Base-by-base conservation (phyloP, 2,797 vertebrate species). In the Pempheris klunzingeri region DNA sequence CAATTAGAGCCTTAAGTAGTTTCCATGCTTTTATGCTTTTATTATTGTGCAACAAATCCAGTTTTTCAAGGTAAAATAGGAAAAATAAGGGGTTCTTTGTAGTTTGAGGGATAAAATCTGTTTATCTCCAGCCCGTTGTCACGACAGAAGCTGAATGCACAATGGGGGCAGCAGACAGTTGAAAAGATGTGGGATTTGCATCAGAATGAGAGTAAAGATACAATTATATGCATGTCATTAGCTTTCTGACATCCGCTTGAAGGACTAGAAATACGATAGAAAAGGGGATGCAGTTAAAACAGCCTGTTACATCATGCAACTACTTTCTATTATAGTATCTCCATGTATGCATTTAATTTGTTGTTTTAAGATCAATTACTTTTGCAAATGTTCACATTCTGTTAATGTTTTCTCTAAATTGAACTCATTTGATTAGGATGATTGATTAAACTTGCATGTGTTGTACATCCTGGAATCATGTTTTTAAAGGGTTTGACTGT, bases 181-280 rank as follows among this genome's bases (percentile, higher is more conserved):
- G 7, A 60, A 46, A 30, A 36, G 12, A 34, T 47, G 32, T 11
- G 8, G 5, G 0, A 49, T 61, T 66, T 67, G 13, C 36, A 75
- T 77, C 22, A 47, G 41, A 78, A 66, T 78, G n/a, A 52, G 78
- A 70, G 39, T 32, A 71, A 60, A 62, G 10, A 43, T 17, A 13
- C 5, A 47, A 13, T 60, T 64, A 30, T 50, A 44, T 0, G 9
- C 12, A 18, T 50, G 39, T 53, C 17, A 58, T 77, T 30, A 26
- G 26, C 58, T 4, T 36, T 20, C 8, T 38, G 20, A 74, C 50
- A 18, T 49, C 52, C 24, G 8, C 44, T 71, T 36, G 13, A 72
- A 34, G 10, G 13, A 18, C 22, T 15, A 67, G 9, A 46, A 50
- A 34, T 65, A 4, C 71, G 14, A 67, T 7, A 13, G 28, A 52